These are phyloP conservation scores for Lepidocyrtoides sp. DNA, from an alignment of 2,888 invertebrate species.

Conservation along the genomic window DNA sequence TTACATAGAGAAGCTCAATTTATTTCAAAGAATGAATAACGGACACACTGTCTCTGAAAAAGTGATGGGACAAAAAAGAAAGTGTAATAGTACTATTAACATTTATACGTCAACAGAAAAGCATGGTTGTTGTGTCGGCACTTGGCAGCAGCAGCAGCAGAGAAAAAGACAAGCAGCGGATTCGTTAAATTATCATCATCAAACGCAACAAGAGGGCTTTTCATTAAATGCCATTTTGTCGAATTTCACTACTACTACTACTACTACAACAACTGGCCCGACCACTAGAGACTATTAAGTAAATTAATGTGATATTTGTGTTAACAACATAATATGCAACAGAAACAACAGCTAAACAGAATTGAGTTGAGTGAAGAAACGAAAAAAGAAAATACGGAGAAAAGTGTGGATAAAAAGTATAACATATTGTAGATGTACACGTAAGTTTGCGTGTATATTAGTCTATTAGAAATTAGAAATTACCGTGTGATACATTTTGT, in stretches of 20 bases:
- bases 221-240: slow-evolving; percentile 25
- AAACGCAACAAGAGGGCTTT: slow-evolving; percentile 39
- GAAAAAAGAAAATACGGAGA: not conserved
- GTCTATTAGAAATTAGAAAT: slow-evolving; percentile 19
- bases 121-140: slow-evolving; percentile 6
- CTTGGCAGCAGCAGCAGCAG: too few species aligned
- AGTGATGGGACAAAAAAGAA: not conserved
- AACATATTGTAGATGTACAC: slow-evolving; percentile 37
- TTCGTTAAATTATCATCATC: slow-evolving; percentile 10
- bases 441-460: slow-evolving; percentile 49
- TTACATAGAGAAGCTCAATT: not conserved
- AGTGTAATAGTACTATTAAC: not conserved
- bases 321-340: slow-evolving; percentile 12
- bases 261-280: not conserved
- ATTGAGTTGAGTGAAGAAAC: too few species aligned
- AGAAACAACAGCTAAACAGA: slow-evolving; percentile 5
- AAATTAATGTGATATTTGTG: slow-evolving; percentile 57
- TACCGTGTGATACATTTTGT: not conserved
- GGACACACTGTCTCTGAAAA: not conserved
- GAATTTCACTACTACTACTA: too few species aligned
- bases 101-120: slow-evolving; percentile 1
- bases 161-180: not conserved
- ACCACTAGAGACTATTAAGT: slow-evolving; percentile 56
- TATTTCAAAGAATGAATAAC: not conserved
- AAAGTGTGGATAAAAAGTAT: not conserved